Percentiles rank a stretch among this genome's conserved stretches.
These are phyloP conservation scores for Psilanteris sp. DNA, from an alignment of 1,140 invertebrate genomes.

Conservation along the genomic window DNA sequence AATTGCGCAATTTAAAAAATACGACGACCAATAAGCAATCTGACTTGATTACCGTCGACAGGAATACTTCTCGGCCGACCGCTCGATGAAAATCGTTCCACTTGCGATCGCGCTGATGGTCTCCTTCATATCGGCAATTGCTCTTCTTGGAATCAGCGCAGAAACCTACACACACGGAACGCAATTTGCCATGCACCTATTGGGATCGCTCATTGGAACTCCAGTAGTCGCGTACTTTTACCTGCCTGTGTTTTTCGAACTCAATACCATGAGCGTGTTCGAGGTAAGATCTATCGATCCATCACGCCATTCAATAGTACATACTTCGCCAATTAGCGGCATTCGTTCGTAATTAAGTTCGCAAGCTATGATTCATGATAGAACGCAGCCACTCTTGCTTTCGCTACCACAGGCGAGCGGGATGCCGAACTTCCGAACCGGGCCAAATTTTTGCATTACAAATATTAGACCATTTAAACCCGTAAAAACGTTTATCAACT, in stretches of 20 bases:
- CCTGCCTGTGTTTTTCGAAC: conserved; percentile 92
- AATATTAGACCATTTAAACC: too few species aligned
- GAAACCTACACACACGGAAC: conserved; percentile 92
- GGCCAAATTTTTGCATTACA: too few species aligned
- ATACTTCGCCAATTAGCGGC: conserved; percentile 29
- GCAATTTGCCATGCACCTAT: conserved; percentile 88
- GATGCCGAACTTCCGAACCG: too few species aligned
- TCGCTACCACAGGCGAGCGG: too few species aligned
- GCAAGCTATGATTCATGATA: not conserved
- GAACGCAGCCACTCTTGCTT: conserved; percentile 15
- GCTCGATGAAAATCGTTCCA: conserved; percentile 87
- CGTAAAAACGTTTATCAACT: too few species aligned
- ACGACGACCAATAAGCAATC: conserved; percentile 28
- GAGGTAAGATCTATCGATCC: conserved; percentile 82
- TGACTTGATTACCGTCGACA: conserved; percentile 71
- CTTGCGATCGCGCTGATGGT: conserved; percentile 94
- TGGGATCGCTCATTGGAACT: conserved; percentile 87
- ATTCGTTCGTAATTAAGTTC: conserved; percentile 7
- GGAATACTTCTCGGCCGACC: conserved; percentile 91
- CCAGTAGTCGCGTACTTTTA: conserved; percentile 89
- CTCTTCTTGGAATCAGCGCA: conserved; percentile 90
- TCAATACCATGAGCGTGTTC: conserved; percentile 92
- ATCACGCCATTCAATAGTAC: conserved; percentile 38
- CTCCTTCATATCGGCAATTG: conserved; percentile 96
- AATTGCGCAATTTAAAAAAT: conserved; percentile 41